Evolutionary conservation across 2,888 invertebrate species (phyloP).

Genomic region (Trissolcus brochymenae): DNA sequence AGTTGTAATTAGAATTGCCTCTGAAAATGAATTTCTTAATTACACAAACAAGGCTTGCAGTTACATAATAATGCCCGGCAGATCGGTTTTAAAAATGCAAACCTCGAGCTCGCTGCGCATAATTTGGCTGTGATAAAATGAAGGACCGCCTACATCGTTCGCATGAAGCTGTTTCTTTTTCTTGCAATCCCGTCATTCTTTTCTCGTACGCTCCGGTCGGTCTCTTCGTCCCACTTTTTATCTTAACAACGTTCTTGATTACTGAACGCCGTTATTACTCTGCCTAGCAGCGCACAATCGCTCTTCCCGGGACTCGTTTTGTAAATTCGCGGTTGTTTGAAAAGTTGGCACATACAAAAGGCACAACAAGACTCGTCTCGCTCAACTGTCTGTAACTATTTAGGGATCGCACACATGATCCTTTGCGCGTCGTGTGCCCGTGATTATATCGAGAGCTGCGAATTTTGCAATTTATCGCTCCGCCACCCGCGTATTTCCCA

Average conservation of each 20-base stretch:
- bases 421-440: slow-evolving; percentile 48
- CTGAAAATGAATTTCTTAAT: slow-evolving; percentile 12
- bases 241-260: slow-evolving; percentile 65
- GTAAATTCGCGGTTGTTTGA: slow-evolving; percentile 72
- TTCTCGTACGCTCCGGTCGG: slow-evolving; percentile 18
- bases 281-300: slow-evolving; percentile 38
- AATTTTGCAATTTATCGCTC: slow-evolving; percentile 38
- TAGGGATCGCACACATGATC: slow-evolving; percentile 55
- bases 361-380: slow-evolving; percentile 32
- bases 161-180: slow-evolving; percentile 56
- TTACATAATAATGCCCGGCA: neutral
- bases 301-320: slow-evolving; percentile 63
- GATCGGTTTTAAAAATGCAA: slow-evolving; percentile 17
- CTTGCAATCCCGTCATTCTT: slow-evolving; percentile 25
- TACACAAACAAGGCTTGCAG: neutral
- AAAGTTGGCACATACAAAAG: slow-evolving; percentile 61
- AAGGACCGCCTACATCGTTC: slow-evolving; percentile 62
- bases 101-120: slow-evolving; percentile 51
- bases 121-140: slow-evolving; percentile 60
- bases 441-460: slow-evolving; percentile 36
- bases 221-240: slow-evolving; percentile 46
- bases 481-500: slow-evolving; percentile 47
- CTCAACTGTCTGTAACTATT: slow-evolving; percentile 36
- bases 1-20: too few species aligned
- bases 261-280: slow-evolving; percentile 67